Conservation (phyloP, 2,888 invertebrate species). For the Cantharis lateralis region DNA sequence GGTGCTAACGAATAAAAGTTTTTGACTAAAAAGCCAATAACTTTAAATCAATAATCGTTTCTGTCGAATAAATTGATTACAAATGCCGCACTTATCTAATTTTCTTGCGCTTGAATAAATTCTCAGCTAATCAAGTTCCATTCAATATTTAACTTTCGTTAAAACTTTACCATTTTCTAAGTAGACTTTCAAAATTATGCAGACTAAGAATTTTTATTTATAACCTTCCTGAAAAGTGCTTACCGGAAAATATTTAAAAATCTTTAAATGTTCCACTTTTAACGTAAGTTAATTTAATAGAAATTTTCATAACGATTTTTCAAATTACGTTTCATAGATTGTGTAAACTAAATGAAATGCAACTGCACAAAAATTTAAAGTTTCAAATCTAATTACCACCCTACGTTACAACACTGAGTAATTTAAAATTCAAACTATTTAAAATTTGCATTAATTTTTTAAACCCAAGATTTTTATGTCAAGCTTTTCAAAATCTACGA, state of each 20-base stretch:
- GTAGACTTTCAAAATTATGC: slow-evolving; percentile 22
- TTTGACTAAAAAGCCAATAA: slow-evolving; percentile 28
- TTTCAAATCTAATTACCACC: not conserved
- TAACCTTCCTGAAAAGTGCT: slow-evolving; percentile 4
- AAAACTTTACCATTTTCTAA: slow-evolving; percentile 32
- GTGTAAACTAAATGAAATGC: not conserved
- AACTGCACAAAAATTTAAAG: not conserved
- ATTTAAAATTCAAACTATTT: not conserved
- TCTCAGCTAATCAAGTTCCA: slow-evolving; percentile 39
- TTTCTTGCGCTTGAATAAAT: slow-evolving; percentile 38
- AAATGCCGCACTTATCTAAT: slow-evolving; percentile 38
- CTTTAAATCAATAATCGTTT: slow-evolving; percentile 34
- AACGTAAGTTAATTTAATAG: not conserved
- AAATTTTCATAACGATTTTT: not conserved
- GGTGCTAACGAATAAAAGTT: slow-evolving; percentile 29
- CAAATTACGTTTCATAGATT: not conserved
- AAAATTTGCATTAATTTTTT: not conserved
- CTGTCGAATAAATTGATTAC: slow-evolving; percentile 37
- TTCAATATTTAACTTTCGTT: slow-evolving; percentile 40
- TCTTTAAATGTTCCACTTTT: not conserved
- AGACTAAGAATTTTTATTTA: slow-evolving; percentile 30
- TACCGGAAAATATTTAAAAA: not conserved
- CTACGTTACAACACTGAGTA: not conserved
- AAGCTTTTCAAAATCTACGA: not conserved
- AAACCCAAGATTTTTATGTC: not conserved